Conservation (phyloP, 2,113 vertebrate species). For the Ceuthmochares aereus region DNA sequence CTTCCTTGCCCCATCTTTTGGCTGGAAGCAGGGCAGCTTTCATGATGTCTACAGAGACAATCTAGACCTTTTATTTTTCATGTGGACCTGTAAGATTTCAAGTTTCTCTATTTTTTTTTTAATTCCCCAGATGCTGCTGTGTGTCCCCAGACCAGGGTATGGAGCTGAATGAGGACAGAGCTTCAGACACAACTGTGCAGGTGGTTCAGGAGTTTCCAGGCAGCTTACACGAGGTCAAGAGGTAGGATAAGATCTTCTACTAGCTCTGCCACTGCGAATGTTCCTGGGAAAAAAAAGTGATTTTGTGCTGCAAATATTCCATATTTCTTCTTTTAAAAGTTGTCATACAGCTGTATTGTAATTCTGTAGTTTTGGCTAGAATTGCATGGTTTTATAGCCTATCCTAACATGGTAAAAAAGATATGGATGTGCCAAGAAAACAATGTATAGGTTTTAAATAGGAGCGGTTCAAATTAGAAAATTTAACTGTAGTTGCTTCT, state of each 20-base stretch:
- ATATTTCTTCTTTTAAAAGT: neutral
- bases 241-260: neutral
- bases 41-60: neutral
- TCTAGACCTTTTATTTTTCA: neutral
- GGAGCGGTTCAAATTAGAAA: neutral
- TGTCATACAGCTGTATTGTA: neutral
- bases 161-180: neutral
- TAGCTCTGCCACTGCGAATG: neutral
- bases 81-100: neutral
- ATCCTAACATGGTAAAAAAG: neutral
- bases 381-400: neutral
- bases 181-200: neutral
- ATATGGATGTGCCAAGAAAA: neutral
- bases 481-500: neutral
- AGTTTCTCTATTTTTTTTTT: neutral
- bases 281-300: neutral
- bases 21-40: neutral
- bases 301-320: neutral
- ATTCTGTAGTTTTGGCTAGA: neutral
- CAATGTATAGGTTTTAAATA: neutral
- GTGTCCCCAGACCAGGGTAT: neutral
- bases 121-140: neutral
- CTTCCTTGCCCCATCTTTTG: neutral
- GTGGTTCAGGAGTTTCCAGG: neutral
- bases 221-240: neutral